Evolutionary conservation across 2,113 vertebrate genomes (phyloP).

Genomic region (Helogale parvula): DNA sequence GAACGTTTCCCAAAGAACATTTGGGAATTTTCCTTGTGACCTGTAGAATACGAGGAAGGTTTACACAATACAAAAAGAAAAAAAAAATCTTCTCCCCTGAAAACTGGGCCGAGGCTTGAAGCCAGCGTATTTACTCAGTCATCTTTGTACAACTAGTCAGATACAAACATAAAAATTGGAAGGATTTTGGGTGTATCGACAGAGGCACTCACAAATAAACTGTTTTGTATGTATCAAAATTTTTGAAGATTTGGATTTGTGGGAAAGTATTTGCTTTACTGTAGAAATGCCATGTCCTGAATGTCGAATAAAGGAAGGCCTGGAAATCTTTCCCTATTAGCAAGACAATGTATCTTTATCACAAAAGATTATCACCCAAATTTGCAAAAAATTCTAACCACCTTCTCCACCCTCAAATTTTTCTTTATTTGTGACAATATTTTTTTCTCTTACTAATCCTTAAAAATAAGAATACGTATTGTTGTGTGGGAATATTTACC

Average conservation of each 20-base stretch:
- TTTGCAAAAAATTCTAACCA: slow-evolving; percentile 57
- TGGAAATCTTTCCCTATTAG: neutral
- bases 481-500: neutral
- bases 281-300: slow-evolving; percentile 8
- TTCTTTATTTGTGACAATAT: slow-evolving; percentile 29
- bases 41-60: neutral
- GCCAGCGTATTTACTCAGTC: neutral
- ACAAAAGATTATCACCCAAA: slow-evolving; percentile 37
- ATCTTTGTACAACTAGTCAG: neutral
- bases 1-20: neutral
- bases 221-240: neutral
- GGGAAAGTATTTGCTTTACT: neutral
- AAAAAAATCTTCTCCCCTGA: neutral
- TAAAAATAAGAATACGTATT: slow-evolving; percentile 20
- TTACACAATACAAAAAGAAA: slow-evolving; percentile 1
- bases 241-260: neutral
- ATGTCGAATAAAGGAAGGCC: slow-evolving; percentile 21
- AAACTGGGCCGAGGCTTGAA: neutral
- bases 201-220: slow-evolving; percentile 7
- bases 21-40: neutral
- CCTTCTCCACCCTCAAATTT: neutral
- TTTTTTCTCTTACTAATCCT: slow-evolving; percentile 21
- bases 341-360: slow-evolving; percentile 47
- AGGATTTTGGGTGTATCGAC: neutral
- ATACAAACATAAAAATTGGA: neutral